phyloP scores from a whole-genome alignment of 2,888 invertebrate species.

The Dolichopus griseipennis region DNA sequence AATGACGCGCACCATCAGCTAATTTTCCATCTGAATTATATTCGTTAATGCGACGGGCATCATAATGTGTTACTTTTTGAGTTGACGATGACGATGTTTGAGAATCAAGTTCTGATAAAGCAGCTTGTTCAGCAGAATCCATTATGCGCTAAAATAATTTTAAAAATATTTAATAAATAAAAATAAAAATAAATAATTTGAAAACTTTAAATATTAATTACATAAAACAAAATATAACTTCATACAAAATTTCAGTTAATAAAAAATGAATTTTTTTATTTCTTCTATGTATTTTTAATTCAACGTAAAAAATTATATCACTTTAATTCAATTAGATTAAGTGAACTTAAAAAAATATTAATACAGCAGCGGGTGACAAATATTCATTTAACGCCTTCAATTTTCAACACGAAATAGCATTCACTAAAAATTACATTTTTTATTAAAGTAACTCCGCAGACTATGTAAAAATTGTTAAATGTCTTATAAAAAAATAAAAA shows the following conservation, averaged over 20 bases:
- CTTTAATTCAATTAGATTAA: too few relatives aligned
- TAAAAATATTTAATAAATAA: too few relatives aligned
- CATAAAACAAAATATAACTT: too few relatives aligned
- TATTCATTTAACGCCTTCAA: neutral
- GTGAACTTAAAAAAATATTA: too few relatives aligned
- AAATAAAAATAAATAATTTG: too few relatives aligned
- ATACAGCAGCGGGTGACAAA: neutral
- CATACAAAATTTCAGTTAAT: too few relatives aligned
- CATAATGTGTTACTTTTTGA: conserved; percentile 58
- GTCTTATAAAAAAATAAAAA: neutral
- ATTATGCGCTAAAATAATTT: conserved; percentile 64
- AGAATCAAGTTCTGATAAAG: conserved; percentile 56
- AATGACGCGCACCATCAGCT: conserved; percentile 60
- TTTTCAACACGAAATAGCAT: too few relatives aligned
- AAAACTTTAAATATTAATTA: too few relatives aligned
- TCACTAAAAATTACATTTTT: too few relatives aligned
- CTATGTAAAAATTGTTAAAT: neutral
- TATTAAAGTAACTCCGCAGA: neutral
- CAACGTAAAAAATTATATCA: too few relatives aligned
- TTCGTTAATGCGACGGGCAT: conserved; percentile 72
- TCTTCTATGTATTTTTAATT: too few relatives aligned
- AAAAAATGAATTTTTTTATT: too few relatives aligned
- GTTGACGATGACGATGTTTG: conserved; percentile 30
- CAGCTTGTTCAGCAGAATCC: conserved; percentile 84
- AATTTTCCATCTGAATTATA: conserved; percentile 67